Conservation (phyloP, 2,113 vertebrate genomes). For the Lepus europaeus region DNA sequence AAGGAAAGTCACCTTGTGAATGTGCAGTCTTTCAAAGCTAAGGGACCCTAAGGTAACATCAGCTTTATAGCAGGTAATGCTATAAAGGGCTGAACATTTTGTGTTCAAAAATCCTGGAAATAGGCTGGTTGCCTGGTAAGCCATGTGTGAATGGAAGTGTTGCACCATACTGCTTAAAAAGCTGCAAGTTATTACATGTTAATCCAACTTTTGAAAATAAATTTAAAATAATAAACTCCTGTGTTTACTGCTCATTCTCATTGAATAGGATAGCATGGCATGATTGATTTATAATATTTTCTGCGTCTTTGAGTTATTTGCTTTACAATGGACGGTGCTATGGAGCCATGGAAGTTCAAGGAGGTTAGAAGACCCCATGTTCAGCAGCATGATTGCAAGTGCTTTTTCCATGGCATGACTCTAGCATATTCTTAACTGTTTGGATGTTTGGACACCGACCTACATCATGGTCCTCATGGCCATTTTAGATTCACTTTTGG, state of each 20-base stretch:
- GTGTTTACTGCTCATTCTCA: not conserved
- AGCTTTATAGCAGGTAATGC: not conserved
- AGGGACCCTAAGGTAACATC: not conserved
- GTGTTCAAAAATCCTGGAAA: not conserved
- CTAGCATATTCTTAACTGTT: not conserved
- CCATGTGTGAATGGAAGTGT: too few species aligned
- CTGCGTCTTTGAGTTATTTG: constrained; percentile 75
- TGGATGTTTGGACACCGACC: not conserved
- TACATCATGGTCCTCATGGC: not conserved
- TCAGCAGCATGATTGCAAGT: rapidly evolving
- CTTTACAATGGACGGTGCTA: not conserved
- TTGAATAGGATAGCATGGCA: constrained; percentile 72
- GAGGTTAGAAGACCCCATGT: not conserved
- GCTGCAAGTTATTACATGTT: too few species aligned
- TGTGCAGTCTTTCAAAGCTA: not conserved
- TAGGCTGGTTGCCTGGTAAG: too few species aligned
- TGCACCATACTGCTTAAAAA: too few species aligned
- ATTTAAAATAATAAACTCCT: too few species aligned
- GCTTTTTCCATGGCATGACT: not conserved
- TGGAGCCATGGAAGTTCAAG: not conserved
- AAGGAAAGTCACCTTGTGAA: not conserved
- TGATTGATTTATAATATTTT: constrained; percentile 64
- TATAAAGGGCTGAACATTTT: not conserved
- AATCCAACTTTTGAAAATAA: too few species aligned
- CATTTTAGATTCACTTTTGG: not conserved